A percentile compares a stretch with the other conserved stretches of the same genome.
phyloP scores from a whole-genome alignment of 1,140 invertebrate genomes.

The Capitella teleta region DNA sequence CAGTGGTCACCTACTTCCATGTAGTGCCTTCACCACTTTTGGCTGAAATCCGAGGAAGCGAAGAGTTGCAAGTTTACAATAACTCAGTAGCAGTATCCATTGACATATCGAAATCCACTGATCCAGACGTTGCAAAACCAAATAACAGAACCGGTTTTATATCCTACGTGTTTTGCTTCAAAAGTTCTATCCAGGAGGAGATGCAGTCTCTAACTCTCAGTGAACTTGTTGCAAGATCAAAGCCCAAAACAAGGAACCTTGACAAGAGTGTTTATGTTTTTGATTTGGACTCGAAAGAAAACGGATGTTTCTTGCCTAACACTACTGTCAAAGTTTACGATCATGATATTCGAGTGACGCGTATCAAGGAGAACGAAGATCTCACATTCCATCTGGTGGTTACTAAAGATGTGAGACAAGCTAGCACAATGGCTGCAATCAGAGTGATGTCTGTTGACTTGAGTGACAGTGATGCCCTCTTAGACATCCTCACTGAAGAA shows the following conservation, averaged over 20 bases:
- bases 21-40: conserved; percentile 24
- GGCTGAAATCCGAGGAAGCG: conserved; percentile 21
- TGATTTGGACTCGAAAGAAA: no score
- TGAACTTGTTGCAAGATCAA: conserved; percentile 5
- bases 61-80: conserved; percentile 19
- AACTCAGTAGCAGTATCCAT: conserved; percentile 25
- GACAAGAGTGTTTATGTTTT: conserved; percentile 17
- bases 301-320: no score
- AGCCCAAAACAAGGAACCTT: conserved; percentile 13
- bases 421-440: no score
- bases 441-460: no score
- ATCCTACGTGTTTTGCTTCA: conserved; percentile 12
- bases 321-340: not conserved
- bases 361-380: not conserved
- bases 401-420: conserved; percentile 23
- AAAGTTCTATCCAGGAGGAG: no score
- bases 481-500: no score
- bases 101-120: conserved; percentile 23
- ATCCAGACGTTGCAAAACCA: conserved; percentile 27
- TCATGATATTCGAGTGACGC: not conserved
- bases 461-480: no score
- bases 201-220: not conserved
- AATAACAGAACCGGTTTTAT: conserved; percentile 22
- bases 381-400: conserved; percentile 23
- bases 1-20: conserved; percentile 4